Conservation (phyloP, 1,140 invertebrate species). For the Ips nitidus region DNA sequence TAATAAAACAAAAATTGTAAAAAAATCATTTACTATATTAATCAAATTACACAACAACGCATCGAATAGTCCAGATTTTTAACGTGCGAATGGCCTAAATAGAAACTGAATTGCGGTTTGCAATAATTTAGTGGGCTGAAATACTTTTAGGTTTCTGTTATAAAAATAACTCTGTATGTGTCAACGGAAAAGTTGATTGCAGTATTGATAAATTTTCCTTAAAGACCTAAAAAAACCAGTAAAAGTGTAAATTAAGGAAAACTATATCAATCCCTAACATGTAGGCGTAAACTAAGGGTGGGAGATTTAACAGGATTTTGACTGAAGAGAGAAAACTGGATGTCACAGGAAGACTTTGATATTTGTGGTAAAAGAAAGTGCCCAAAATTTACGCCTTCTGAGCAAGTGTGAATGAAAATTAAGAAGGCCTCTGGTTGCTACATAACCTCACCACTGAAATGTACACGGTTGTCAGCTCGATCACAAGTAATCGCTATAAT, state of each 20-base stretch:
- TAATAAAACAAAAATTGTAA: not conserved
- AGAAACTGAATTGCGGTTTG: not conserved
- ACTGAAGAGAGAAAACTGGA: not conserved
- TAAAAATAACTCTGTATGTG: not conserved
- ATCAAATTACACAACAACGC: not conserved
- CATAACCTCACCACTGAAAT: not conserved
- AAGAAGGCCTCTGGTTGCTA: not conserved
- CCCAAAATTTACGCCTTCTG: not conserved
- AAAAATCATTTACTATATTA: constrained; percentile 4
- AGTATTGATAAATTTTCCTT: constrained; percentile 1
- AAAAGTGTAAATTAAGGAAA: not conserved
- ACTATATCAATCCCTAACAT: not conserved
- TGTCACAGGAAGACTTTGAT: too few species aligned
- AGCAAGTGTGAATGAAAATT: not conserved
- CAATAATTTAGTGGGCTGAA: too few species aligned
- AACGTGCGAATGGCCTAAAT: not conserved
- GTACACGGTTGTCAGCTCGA: not conserved
- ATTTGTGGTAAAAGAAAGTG: too few species aligned
- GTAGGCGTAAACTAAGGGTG: not conserved
- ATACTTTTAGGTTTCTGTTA: too few species aligned
- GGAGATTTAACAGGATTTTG: not conserved
- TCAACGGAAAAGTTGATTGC: not conserved
- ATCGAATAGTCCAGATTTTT: not conserved
- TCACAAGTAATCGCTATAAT: not conserved
- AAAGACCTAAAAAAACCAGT: not conserved